These are phyloP conservation scores for Heterodera filipjevi DNA, from an alignment of 2,888 invertebrate species.

Conservation along the genomic window DNA sequence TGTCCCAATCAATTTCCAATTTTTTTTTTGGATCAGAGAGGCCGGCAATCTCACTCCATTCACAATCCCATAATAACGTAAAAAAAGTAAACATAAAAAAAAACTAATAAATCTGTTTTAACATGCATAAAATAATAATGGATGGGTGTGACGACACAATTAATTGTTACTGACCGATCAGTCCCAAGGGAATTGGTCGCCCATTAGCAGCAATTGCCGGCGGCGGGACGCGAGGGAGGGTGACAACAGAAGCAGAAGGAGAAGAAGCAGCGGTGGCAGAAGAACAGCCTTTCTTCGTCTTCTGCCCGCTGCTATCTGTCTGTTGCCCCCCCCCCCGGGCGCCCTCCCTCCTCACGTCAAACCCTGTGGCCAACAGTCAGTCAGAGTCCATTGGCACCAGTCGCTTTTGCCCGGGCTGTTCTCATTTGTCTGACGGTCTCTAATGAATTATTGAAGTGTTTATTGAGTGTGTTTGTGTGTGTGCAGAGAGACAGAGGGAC, in stretches of 20 bases:
- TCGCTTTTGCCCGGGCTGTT: background rate
- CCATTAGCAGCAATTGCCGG: background rate
- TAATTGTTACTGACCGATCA: background rate
- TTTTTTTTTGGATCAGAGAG: too few relatives aligned
- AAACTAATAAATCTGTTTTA: too few relatives aligned
- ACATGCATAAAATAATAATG: too few relatives aligned
- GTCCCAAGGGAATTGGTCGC: background rate
- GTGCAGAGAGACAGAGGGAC: background rate
- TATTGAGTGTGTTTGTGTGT: background rate
- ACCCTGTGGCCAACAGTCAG: background rate
- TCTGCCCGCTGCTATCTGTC: background rate
- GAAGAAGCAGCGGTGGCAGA: too few relatives aligned
- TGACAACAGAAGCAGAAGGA: too few relatives aligned
- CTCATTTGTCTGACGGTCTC: constrained; percentile 1
- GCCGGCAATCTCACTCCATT: too few relatives aligned
- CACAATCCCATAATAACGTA: too few relatives aligned
- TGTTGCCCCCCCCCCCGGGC: background rate
- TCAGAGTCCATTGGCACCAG: background rate
- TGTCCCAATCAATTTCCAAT: too few relatives aligned
- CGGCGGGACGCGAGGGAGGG: too few relatives aligned
- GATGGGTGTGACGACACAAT: background rate
- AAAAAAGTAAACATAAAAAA: too few relatives aligned
- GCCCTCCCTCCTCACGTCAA: too few relatives aligned
- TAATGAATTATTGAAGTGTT: constrained; percentile 8
- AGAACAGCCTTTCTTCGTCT: background rate